Evolutionary conservation across 2,888 invertebrate genomes (phyloP).

Genomic region (Plagodis dolabraria): DNA sequence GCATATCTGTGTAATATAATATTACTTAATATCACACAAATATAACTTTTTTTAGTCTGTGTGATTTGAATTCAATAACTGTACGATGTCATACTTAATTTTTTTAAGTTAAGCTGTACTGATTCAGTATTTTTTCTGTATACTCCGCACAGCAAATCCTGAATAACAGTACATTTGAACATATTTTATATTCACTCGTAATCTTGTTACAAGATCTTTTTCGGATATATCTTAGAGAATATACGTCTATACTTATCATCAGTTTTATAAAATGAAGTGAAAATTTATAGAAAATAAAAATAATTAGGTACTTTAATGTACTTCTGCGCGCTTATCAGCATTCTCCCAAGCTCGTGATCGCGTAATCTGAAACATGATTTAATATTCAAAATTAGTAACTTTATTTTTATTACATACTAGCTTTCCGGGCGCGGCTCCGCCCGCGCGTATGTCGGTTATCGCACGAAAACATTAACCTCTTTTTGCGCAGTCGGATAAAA

Average conservation of each 20-base stretch:
- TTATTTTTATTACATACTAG: neutral
- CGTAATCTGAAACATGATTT: constrained; percentile 76
- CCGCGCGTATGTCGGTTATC: no score
- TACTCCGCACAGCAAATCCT: no score
- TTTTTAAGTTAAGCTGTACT: neutral
- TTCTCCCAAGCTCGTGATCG: constrained; percentile 83
- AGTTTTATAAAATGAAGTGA: constrained; percentile 11
- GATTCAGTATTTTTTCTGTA: no score
- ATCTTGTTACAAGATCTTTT: no score
- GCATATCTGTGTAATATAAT: neutral
- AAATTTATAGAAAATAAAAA: constrained; percentile 25
- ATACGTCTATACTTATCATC: neutral
- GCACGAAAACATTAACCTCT: no score
- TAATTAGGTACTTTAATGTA: constrained; percentile 20
- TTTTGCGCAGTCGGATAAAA: no score
- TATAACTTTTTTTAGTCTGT: neutral
- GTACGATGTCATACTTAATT: neutral
- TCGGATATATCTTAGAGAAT: no score
- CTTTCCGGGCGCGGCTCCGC: no score
- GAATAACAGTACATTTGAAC: no score
- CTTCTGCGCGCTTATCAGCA: constrained; percentile 64
- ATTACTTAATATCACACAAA: neutral
- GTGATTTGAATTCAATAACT: neutral
- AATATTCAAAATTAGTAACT: neutral
- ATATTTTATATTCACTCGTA: no score